Base-by-base conservation (phyloP, 2,113 vertebrate genomes). In the Tenrec ecaudatus region DNA sequence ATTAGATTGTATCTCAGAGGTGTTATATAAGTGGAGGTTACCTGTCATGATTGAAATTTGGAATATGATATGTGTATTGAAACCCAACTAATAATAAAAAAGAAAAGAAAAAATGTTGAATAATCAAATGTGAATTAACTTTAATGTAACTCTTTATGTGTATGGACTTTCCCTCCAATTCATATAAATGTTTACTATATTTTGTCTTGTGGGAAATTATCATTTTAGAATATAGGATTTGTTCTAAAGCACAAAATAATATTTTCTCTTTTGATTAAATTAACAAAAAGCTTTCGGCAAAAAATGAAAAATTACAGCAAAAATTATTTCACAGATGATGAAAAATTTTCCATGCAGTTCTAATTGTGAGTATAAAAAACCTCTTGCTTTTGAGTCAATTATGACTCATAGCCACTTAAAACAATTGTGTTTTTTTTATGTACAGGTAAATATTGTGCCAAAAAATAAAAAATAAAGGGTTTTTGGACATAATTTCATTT, bases 251-350 rank as follows among this genome's bases (percentile, higher is more conserved):
- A 36, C 69, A 47, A 29, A 27, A 11, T 47, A 69, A 79, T 79
- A 64, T 87, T 95, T 91, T 76, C 69, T 91, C 36, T 92, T 60
- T 66, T 88, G 69, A 69, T 33, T 91, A 92, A 95, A 95, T 94
- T 90, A 93, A 86, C 47, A 73, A 86, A 94, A 91, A 84, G 57
- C 87, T 79, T 7, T 86, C 57, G 69, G 96, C 80, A 91, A 92
- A 91, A 96, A 77, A 40, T 53, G 8, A 88, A 84, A 79, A 68
- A 69, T 88, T 86, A 3, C 43, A 91, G 58, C 47, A 91, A 92
- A 88, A 90, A 86, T 87, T 94, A 89, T 96, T 96, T 94, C 64
- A 83, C 64, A 94, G 84, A 92, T 14, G 0, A 86, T 94, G 60
- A 80, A 71, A 94, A 92, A 47, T 60, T 93, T 79, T 68, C 57